Evolutionary conservation across 2,797 vertebrate genomes (phyloP).

Genomic region (Enteromius mattozi): DNA sequence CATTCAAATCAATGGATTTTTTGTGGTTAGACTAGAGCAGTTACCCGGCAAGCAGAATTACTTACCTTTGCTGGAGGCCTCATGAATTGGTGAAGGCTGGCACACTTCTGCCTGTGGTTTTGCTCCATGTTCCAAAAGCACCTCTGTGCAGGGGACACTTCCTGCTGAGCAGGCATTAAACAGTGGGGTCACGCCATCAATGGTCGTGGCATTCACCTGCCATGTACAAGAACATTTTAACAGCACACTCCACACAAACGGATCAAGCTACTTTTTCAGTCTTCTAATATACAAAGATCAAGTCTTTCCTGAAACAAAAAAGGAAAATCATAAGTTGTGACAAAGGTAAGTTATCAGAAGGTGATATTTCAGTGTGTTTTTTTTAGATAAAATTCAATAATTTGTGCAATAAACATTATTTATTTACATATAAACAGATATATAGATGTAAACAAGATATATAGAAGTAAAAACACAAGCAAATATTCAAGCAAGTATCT

Average conservation of each 20-base stretch:
- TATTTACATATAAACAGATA: no score
- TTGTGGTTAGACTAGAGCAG: background rate
- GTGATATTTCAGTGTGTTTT: background rate
- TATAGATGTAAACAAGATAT: no score
- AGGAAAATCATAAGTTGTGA: background rate
- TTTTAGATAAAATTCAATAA: background rate
- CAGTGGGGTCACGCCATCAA: constrained; percentile 91
- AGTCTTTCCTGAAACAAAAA: background rate
- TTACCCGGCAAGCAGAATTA: background rate
- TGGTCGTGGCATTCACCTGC: constrained; percentile 91
- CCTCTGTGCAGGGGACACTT: constrained; percentile 83
- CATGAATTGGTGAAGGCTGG: constrained; percentile 89
- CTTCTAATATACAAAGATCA: background rate
- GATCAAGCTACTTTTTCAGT: background rate
- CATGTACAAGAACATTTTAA: constrained; percentile 34
- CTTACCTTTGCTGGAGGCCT: constrained; percentile 91
- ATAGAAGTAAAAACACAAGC: background rate
- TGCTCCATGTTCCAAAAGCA: constrained; percentile 90
- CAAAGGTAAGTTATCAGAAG: background rate
- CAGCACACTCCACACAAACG: constrained; percentile 8
- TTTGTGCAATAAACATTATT: no score
- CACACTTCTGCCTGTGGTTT: constrained; percentile 83
- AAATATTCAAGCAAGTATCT: background rate
- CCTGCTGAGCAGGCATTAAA: constrained; percentile 91
- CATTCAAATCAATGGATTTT: background rate